phyloP scores from a whole-genome alignment of 2,113 vertebrate species.

The Willisornis vidua region DNA sequence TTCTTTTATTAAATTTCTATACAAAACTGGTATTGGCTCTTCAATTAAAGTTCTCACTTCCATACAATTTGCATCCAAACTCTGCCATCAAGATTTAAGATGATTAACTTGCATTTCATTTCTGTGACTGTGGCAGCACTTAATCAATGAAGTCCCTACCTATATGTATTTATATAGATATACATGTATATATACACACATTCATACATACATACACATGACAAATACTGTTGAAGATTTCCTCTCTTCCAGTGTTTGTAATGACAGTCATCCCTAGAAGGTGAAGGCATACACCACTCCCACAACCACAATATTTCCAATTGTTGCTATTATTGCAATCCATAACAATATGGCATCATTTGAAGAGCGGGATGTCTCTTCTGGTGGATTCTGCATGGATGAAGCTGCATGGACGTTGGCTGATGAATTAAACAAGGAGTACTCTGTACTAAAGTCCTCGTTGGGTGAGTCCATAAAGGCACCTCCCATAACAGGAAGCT shows the following conservation, averaged over 20 bases:
- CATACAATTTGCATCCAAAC: neutral
- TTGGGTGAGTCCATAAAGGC: slow-evolving; percentile 98
- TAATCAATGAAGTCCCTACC: slow-evolving; percentile 7
- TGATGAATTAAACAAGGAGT: slow-evolving; percentile 96
- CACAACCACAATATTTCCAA: slow-evolving; percentile 97
- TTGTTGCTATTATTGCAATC: slow-evolving; percentile 96
- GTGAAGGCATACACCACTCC: slow-evolving; percentile 97
- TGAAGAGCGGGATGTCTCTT: slow-evolving; percentile 88
- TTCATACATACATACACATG: slow-evolving; percentile 1
- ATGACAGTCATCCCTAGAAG: slow-evolving; percentile 81
- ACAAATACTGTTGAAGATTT: neutral
- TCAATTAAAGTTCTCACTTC: neutral
- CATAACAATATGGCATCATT: slow-evolving; percentile 95
- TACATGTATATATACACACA: slow-evolving; percentile 59
- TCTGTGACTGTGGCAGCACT: neutral
- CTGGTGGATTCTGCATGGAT: slow-evolving; percentile 80
- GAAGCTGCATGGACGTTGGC: slow-evolving; percentile 87
- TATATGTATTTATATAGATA: slow-evolving; percentile 60
- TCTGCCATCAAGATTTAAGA: neutral
- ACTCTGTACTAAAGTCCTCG: slow-evolving; percentile 93
- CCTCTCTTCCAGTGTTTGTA: neutral
- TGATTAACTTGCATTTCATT: neutral
- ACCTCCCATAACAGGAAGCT: slow-evolving; percentile 98
- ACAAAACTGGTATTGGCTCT: neutral
- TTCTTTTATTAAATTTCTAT: slow-evolving; percentile 9